Percentiles rank a stretch among this genome's conserved stretches.
Evolutionary conservation across 2,113 vertebrate genomes (phyloP).

Genomic region (Pelecanoides urinatrix): DNA sequence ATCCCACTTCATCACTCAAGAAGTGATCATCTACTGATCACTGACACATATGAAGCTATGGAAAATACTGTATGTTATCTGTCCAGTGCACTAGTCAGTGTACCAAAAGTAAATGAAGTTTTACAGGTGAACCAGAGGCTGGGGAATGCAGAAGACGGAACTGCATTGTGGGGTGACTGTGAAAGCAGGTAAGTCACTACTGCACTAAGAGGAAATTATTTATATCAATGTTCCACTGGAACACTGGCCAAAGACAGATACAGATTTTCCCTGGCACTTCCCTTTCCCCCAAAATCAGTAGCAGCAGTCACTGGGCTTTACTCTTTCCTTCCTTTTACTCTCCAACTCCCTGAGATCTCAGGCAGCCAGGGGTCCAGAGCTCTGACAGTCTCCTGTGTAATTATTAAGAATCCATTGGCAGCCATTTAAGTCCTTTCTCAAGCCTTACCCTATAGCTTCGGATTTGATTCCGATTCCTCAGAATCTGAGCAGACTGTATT

Average conservation of each 20-base stretch:
- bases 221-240: not conserved
- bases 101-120: not conserved
- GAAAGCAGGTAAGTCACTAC: not conserved
- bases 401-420: not conserved
- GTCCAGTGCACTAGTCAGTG: no score
- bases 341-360: rapidly evolving
- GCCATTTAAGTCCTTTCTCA: not conserved
- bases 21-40: not conserved
- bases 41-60: not conserved
- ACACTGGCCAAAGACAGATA: not conserved
- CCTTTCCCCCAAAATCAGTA: not conserved
- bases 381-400: not conserved
- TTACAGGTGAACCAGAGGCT: not conserved
- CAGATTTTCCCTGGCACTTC: not conserved
- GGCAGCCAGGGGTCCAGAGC: not conserved
- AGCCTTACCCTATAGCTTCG: not conserved
- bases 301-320: not conserved
- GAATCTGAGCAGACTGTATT: not conserved
- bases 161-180: not conserved
- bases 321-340: not conserved
- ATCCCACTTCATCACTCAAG: not conserved
- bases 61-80: not conserved
- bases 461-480: not conserved
- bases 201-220: not conserved
- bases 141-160: not conserved